These are phyloP conservation scores for Nerophis ophidion DNA, from an alignment of 2,113 vertebrate species.

Conservation along the genomic window DNA sequence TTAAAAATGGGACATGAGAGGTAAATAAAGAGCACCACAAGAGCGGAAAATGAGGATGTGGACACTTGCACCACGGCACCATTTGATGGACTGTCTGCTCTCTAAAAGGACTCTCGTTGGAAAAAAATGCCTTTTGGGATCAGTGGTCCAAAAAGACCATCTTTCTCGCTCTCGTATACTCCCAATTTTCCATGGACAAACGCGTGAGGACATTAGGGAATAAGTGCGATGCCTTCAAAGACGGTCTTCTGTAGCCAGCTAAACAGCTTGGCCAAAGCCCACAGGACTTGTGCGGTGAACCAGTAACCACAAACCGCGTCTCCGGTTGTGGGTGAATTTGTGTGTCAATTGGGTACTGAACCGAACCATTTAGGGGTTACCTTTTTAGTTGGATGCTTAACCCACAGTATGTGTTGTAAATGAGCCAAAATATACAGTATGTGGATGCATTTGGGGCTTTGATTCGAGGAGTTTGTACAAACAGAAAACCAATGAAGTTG, in stretches of 20 bases:
- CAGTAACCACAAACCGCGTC: slow-evolving; percentile 38
- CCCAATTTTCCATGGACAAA: slow-evolving; percentile 27
- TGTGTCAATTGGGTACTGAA: slow-evolving; percentile 10
- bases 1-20: neutral
- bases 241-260: slow-evolving; percentile 45
- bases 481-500: too few relatives aligned
- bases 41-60: slow-evolving; percentile 61
- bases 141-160: slow-evolving; percentile 32
- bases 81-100: slow-evolving; percentile 62
- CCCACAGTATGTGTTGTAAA: too few relatives aligned
- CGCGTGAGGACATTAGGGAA: slow-evolving; percentile 54
- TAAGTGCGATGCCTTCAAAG: slow-evolving; percentile 55
- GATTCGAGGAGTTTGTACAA: too few relatives aligned
- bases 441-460: too few relatives aligned
- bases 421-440: too few relatives aligned
- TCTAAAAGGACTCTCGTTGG: slow-evolving; percentile 50
- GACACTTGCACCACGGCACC: slow-evolving; percentile 45
- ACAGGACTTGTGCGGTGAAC: slow-evolving; percentile 44
- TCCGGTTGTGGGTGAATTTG: slow-evolving; percentile 7
- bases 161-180: slow-evolving; percentile 15
- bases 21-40: slow-evolving; percentile 39
- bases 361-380: neutral
- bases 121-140: slow-evolving; percentile 47
- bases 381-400: neutral
- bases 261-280: slow-evolving; percentile 46